Conservation (phyloP, 2,113 vertebrate genomes). For the Hymenochirus boettgeri region DNA sequence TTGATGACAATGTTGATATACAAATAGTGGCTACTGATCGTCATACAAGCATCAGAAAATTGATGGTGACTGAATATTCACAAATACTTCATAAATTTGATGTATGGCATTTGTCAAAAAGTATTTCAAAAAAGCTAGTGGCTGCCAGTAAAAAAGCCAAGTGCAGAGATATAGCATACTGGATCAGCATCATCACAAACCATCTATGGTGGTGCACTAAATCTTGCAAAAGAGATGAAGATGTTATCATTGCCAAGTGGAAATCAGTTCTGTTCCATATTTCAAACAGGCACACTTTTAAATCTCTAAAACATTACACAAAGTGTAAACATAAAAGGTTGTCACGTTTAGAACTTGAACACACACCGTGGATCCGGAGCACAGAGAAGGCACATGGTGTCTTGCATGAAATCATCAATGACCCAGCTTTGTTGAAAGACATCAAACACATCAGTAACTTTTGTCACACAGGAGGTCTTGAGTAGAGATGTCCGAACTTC, state of each 20-base stretch:
- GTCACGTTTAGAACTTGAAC: not conserved
- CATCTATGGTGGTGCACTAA: slow-evolving; percentile 12
- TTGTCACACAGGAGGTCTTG: too few relatives aligned
- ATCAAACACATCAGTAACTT: too few relatives aligned
- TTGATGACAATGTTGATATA: too few relatives aligned
- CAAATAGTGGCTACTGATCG: too few relatives aligned
- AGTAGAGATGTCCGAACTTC: too few relatives aligned
- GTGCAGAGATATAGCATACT: not conserved
- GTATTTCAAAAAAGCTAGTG: too few relatives aligned
- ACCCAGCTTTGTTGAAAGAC: not conserved
- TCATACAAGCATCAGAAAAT: too few relatives aligned
- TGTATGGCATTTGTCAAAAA: too few relatives aligned
- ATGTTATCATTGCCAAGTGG: slow-evolving; percentile 5
- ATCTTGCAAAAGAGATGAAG: not conserved
- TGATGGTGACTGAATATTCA: too few relatives aligned
- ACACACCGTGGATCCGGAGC: not conserved
- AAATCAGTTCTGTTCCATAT: not conserved
- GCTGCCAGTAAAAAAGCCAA: too few relatives aligned
- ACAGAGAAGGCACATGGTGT: not conserved
- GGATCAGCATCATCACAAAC: not conserved
- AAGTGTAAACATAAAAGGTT: not conserved
- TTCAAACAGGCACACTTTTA: not conserved
- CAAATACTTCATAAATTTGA: too few relatives aligned
- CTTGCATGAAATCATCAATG: not conserved
- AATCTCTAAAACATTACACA: not conserved